A percentile compares a stretch with the other conserved stretches of the same genome.
phyloP scores from a whole-genome alignment of 2,113 vertebrate genomes.

The Pituophis catenifer region DNA sequence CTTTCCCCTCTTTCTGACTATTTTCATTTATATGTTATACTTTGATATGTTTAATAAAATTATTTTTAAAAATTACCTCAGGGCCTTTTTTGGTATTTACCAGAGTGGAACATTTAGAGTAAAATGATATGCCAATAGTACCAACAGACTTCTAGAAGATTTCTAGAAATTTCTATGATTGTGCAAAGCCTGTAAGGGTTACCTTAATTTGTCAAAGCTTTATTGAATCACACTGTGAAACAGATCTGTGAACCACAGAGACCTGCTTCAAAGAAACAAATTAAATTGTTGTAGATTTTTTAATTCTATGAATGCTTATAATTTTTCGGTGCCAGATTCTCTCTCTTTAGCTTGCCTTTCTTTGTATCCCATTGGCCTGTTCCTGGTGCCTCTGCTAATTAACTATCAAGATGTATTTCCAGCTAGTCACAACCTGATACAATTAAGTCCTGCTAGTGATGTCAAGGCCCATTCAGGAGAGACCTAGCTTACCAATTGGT shows the following conservation, averaged over 20 bases:
- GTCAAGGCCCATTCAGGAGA: neutral
- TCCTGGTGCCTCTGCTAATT: neutral
- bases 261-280: neutral
- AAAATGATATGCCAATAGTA: neutral
- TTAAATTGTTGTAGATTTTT: neutral
- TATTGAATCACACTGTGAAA: neutral
- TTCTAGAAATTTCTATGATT: neutral
- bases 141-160: neutral
- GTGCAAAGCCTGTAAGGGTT: neutral
- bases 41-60: neutral
- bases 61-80: neutral
- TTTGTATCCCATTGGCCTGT: neutral
- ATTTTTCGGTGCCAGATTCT: neutral
- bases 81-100: neutral
- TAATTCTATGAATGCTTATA: neutral
- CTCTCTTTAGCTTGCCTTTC: neutral
- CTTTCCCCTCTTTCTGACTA: neutral
- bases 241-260: neutral
- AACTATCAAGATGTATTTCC: neutral
- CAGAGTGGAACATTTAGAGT: neutral
- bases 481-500: neutral
- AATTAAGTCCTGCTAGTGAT: neutral
- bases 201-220: neutral
- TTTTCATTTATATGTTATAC: neutral
- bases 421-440: neutral